Percentiles rank a stretch among this genome's conserved stretches.
Conservation (phyloP, 2,113 vertebrate species). For the Oncorhynchus kisutch region DNA sequence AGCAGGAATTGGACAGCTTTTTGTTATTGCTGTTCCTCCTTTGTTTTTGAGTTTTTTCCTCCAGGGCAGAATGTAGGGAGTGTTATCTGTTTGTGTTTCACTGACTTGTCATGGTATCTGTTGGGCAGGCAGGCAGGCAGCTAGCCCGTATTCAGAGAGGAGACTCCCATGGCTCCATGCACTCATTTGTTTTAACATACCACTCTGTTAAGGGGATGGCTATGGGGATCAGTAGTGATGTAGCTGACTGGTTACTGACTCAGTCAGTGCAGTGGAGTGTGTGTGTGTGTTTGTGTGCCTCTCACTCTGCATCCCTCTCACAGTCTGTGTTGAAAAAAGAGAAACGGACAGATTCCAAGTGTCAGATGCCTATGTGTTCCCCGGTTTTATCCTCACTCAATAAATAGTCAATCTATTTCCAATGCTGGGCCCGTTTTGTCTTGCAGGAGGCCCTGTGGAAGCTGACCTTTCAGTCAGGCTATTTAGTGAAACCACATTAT, state of each 20-base stretch:
- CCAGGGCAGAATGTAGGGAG: not conserved
- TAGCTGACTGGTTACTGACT: conserved; percentile 38
- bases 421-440: conserved; percentile 50
- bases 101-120: not conserved
- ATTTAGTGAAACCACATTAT: conserved; percentile 76
- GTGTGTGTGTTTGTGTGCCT: conserved; percentile 5
- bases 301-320: too few species aligned
- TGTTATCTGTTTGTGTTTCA: conserved; percentile 15
- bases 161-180: conserved; percentile 23
- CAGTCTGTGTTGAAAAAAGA: conserved; percentile 22
- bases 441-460: conserved; percentile 47
- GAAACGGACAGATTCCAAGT: conserved; percentile 44
- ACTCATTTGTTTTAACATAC: conserved; percentile 44
- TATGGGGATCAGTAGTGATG: conserved; percentile 20
- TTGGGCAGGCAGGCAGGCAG: not conserved
- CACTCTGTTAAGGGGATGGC: conserved; percentile 32
- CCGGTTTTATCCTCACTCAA: conserved; percentile 44
- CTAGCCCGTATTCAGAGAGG: conserved; percentile 7
- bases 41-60: not conserved
- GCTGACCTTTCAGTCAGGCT: conserved; percentile 73
- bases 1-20: conserved; percentile 9
- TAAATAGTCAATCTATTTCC: conserved; percentile 66
- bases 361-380: conserved; percentile 47
- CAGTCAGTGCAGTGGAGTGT: conserved; percentile 25
- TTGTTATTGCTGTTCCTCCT: not conserved